Conservation (phyloP, 1,140 invertebrate genomes). For the Caenorhabditis elegans region WBcel235 BX284604.4:9823501-9824000, state of each 20-base stretch:
- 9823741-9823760: conserved; percentile 88
- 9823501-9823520: conserved; percentile 62
- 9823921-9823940: conserved; percentile 15
- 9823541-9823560: neutral
- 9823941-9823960: neutral
- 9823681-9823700: conserved; percentile 46
- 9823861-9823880: neutral
- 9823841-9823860: conserved; percentile 27
- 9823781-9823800: conserved; percentile 63
- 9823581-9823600: conserved; percentile 67
- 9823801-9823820: conserved; percentile 63
- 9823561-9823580: conserved; percentile 73
- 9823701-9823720: conserved; percentile 68
- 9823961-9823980: neutral
- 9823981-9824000: conserved; percentile 2
- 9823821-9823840: conserved; percentile 44
- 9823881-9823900: neutral
- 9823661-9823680: conserved; percentile 66
- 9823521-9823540: neutral
- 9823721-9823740: conserved; percentile 81
- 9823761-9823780: conserved; percentile 66
- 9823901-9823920: neutral
- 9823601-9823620: conserved; percentile 80
- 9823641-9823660: conserved; percentile 77
- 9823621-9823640: conserved; percentile 82